These are phyloP conservation scores for Tragelaphus strepsiceros DNA, from an alignment of 2,113 vertebrate genomes.

Conservation along the genomic window DNA sequence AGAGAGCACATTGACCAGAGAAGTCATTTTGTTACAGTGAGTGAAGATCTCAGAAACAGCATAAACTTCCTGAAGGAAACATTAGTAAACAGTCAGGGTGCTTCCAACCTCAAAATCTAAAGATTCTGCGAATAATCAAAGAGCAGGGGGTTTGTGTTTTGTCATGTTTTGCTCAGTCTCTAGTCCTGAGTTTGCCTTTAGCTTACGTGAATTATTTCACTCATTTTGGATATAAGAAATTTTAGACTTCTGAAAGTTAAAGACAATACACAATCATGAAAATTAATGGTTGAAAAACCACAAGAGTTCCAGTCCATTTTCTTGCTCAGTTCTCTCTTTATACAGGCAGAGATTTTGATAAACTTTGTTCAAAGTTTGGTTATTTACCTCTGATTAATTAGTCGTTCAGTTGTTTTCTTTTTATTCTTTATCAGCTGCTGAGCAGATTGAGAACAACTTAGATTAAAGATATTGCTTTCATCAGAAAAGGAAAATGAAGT, in stretches of 20 bases:
- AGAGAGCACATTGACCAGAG: background rate
- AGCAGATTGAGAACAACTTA: background rate
- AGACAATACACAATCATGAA: background rate
- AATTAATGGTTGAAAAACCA: background rate
- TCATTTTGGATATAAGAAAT: background rate
- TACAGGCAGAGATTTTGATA: background rate
- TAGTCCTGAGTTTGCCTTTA: background rate
- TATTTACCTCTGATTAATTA: background rate
- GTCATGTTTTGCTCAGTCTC: background rate
- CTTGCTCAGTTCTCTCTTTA: background rate
- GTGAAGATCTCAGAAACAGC: background rate
- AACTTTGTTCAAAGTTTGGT: background rate
- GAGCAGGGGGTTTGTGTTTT: background rate
- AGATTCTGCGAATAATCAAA: background rate
- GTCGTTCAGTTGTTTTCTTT: background rate
- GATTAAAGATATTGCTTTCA: background rate
- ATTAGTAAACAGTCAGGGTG: background rate
- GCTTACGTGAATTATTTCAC: background rate
- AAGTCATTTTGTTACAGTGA: background rate
- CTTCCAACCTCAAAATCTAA: background rate
- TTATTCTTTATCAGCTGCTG: background rate
- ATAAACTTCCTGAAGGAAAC: background rate
- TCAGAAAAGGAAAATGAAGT: background rate
- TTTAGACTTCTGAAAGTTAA: constrained; percentile 13
- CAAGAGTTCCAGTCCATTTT: background rate